Evolutionary conservation across 2,797 vertebrate genomes (phyloP), one percentile per base, ranked within the genome.

Genomic region (Pipistrellus nathusii): DNA sequence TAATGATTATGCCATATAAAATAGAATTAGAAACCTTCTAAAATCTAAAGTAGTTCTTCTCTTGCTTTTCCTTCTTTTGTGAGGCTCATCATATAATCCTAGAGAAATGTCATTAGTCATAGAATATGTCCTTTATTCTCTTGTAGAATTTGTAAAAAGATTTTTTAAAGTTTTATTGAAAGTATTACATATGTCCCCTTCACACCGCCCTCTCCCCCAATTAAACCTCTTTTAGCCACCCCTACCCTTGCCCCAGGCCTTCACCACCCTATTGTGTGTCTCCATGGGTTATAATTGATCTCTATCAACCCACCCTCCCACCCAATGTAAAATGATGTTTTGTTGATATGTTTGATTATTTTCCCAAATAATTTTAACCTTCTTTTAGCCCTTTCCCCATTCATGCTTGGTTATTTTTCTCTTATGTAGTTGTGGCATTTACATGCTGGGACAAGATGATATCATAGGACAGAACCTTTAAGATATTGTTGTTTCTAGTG

Each of bases 311-410:
- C 53, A 55, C 20, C 3, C 53, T 62, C 27, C 12, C 27, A 30
- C 59, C 27, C 59, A 62, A 7, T 62, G 59, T 62, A 62, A 62
- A 93, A 57, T 94, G 84, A 76, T 32, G 21, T 88, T 90, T 90
- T 81, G 48, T 30, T 30, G 35, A 55, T 90, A 57, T 8, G 21
- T 90, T 95, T 93, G 18, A 88, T 91, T 85, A 77, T 59, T 90
- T 94, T 72, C 17, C 48, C 62, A 95, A 96, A 71, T 90, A 72
- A 84, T 64, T 51, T 75, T 94, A 82, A 44, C 38, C 69, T 69
- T 62, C 17, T 94, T 93, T 83, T 55, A 46, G 30, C 46, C 41
- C 17, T 69, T 90, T 89, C 30, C 3, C 3, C 32, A 15, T 83
- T 85, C 73, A 53, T 21, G n/a, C 25, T 10, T 81, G 64, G 14